These are phyloP conservation scores for Leptobrachium ailaonicum DNA, from an alignment of 2,113 vertebrate species.

Conservation along the genomic window DNA sequence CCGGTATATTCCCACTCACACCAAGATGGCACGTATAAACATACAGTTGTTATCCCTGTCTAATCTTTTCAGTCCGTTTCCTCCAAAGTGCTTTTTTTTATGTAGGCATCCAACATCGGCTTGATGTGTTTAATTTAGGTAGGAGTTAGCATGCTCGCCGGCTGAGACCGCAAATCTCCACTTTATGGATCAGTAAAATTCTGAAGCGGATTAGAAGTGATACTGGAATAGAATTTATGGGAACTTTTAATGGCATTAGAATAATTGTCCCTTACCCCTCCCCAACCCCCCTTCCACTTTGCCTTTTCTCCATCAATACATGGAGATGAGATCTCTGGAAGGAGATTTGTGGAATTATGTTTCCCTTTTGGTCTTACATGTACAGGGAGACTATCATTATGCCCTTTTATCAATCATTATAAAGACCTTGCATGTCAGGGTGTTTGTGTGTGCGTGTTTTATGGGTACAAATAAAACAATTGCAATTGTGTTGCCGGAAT, in stretches of 20 bases:
- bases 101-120: slow-evolving; percentile 78
- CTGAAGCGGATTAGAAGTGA: slow-evolving; percentile 85
- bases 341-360: slow-evolving; percentile 59
- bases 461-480: too few species aligned
- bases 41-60: slow-evolving; percentile 82
- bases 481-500: background rate
- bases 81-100: slow-evolving; percentile 79
- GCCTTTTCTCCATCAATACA: slow-evolving; percentile 70
- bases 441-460: background rate
- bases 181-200: slow-evolving; percentile 85
- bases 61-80: slow-evolving; percentile 82
- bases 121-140: slow-evolving; percentile 86
- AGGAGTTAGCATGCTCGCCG: slow-evolving; percentile 79
- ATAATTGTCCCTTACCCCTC: slow-evolving; percentile 71
- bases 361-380: background rate
- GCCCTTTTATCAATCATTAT: slow-evolving; percentile 12
- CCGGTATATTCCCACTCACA: slow-evolving; percentile 29
- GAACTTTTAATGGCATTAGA: slow-evolving; percentile 87
- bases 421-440: background rate
- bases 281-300: slow-evolving; percentile 66
- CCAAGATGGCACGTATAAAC: slow-evolving; percentile 82
- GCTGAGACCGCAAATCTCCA: slow-evolving; percentile 81
- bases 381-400: background rate
- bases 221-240: slow-evolving; percentile 84
- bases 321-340: slow-evolving; percentile 76